Percentiles rank a stretch among this genome's conserved stretches.
Conservation (phyloP, 2,113 vertebrate species). For the Leuciscus idus region DNA sequence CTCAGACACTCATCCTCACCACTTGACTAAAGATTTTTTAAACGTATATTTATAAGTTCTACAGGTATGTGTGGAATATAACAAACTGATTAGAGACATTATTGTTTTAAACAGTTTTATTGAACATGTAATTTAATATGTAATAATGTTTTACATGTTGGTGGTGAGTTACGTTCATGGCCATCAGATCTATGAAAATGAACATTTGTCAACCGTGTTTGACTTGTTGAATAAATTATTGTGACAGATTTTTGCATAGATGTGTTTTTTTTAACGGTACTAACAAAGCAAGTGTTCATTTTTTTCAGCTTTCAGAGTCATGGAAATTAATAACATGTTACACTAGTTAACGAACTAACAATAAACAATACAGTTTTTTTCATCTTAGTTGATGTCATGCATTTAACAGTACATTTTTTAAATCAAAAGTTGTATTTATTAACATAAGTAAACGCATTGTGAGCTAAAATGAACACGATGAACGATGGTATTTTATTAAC, state of each 20-base stretch:
- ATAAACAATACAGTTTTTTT: no score
- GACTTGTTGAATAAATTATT: constrained; percentile 22
- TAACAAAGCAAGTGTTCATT: not conserved
- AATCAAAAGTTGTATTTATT: no score
- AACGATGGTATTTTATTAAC: no score
- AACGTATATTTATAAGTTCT: constrained; percentile 26
- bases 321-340: no score
- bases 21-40: constrained; percentile 2
- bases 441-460: no score
- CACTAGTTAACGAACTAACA: no score
- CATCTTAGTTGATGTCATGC: no score
- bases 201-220: not conserved
- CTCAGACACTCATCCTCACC: not conserved
- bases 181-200: not conserved
- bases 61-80: constrained; percentile 22
- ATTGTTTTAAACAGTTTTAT: not conserved
- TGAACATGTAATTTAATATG: not conserved
- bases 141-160: not conserved
- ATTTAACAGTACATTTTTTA: no score
- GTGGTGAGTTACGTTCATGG: not conserved
- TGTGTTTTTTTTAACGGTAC: not conserved
- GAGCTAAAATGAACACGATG: no score
- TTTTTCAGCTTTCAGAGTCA: no score
- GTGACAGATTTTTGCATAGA: not conserved
- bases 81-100: not conserved